A percentile compares a stretch with the other conserved stretches of the same genome.
Conservation (phyloP, 1,140 invertebrate species). For the Caenorhabditis remanei region DNA sequence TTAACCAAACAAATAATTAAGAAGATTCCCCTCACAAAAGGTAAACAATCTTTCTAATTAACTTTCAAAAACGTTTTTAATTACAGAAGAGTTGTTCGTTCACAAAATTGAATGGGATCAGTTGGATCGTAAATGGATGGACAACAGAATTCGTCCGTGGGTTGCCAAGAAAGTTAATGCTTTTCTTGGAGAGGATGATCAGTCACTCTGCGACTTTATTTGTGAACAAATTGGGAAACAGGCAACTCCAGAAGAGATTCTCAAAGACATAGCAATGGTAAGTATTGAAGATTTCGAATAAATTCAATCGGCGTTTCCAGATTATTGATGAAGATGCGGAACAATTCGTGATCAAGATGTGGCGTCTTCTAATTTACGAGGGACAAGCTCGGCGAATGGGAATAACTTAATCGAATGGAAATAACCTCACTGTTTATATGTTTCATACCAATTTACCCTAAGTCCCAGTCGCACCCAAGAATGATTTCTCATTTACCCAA, state of each 20-base stretch:
- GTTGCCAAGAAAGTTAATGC: constrained; percentile 97
- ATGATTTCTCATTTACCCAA: neutral
- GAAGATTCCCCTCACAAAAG: constrained; percentile 95
- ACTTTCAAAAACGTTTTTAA: neutral
- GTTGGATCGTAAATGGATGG: constrained; percentile 91
- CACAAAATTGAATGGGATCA: constrained; percentile 92
- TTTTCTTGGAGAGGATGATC: constrained; percentile 83
- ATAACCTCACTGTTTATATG: neutral
- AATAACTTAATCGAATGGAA: neutral
- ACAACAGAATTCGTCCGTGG: constrained; percentile 96
- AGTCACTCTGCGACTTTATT: constrained; percentile 97
- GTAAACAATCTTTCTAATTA: constrained; percentile 14
- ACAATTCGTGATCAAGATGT: constrained; percentile 99
- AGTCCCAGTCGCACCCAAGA: neutral
- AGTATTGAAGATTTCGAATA: constrained; percentile 68
- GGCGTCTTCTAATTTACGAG: constrained; percentile 97
- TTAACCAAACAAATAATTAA: constrained; percentile 96
- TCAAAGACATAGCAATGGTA: constrained; percentile 98
- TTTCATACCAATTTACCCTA: neutral
- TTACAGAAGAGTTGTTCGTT: constrained; percentile 87
- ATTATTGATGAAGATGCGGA: constrained; percentile 98
- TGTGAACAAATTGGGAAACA: constrained; percentile 95
- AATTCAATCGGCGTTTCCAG: constrained; percentile 80
- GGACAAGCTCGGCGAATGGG: constrained; percentile 43
- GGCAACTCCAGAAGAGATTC: constrained; percentile 90